Evolutionary conservation across 2,888 invertebrate species (phyloP).

Genomic region (Galeruca laticollis): DNA sequence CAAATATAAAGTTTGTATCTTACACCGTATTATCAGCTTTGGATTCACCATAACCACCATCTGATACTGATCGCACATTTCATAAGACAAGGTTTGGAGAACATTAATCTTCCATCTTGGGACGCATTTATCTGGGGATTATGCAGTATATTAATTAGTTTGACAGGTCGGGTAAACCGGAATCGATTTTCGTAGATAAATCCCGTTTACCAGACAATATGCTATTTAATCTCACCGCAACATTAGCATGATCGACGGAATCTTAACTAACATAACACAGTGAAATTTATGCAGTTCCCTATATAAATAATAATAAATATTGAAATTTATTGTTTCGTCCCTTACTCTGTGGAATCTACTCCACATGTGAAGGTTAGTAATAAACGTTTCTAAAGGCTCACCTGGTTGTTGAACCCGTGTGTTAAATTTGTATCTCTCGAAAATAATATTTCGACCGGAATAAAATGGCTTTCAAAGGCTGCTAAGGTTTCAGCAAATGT

Average conservation of each 20-base stretch:
- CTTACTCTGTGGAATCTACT: too few relatives aligned
- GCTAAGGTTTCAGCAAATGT: too few relatives aligned
- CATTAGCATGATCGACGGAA: constrained; percentile 22
- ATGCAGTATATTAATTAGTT: constrained; percentile 36
- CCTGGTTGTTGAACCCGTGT: too few relatives aligned
- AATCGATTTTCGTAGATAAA: constrained; percentile 34
- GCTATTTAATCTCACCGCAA: constrained; percentile 29
- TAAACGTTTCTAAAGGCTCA: too few relatives aligned
- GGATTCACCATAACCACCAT: neutral
- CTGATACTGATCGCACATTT: constrained; percentile 6
- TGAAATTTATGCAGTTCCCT: constrained; percentile 9
- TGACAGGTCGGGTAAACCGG: constrained; percentile 27
- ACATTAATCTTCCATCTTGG: constrained; percentile 10
- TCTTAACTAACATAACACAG: constrained; percentile 20
- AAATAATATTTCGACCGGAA: too few relatives aligned
- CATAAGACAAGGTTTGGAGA: constrained; percentile 1
- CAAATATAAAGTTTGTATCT: too few relatives aligned
- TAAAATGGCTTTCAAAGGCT: too few relatives aligned
- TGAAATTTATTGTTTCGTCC: too few relatives aligned
- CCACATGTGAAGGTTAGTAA: too few relatives aligned
- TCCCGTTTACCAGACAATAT: constrained; percentile 33
- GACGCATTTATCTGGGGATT: constrained; percentile 25
- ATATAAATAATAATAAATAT: neutral
- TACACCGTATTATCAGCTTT: neutral
- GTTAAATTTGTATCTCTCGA: too few relatives aligned